Evolutionary conservation across 2,888 invertebrate species (phyloP), one percentile per base, ranked within the genome.

Genomic region (Drosophila acutilabella): DNA sequence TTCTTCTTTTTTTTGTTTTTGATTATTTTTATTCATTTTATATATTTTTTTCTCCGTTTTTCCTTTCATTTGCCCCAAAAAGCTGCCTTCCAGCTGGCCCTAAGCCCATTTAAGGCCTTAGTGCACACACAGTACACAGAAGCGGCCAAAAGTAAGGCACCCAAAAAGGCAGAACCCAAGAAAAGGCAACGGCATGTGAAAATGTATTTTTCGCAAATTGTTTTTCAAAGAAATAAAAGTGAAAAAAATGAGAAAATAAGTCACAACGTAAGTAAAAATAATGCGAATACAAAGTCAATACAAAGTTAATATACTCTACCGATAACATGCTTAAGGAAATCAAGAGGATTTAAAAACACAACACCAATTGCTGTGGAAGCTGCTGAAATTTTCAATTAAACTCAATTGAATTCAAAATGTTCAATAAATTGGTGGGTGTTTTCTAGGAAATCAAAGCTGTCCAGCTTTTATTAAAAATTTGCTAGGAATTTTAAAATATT

Each of bases 191-290:
- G 65, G 54, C 56, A 80, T 65, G 69, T 47, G 52, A 60, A 70
- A 81, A 68, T 70, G 74, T 79, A 70, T 68, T 52, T 71, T 67
- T 65, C 59, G 61, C 53, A 73, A 75, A 78, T 80, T 80, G 75
- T 71, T 73, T 81, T 66, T 47, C 18, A 23, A n/a, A 45, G 7
- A 45, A 13, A 45, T 23, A 45, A 7, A 45, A 8, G 23, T 23
- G 7, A 23, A 23, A 3, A 45, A 45, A n/a, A n/a, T 13, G n/a
- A 18, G 13, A 20, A 53, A 41, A 45, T 62, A 67, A 72, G 59
- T 54, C 42, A 47, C 44, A 62, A 58, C 44, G 36, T 51, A 38
- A 33, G 47, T 23, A 38, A 16, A 47, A 69, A 50, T 53, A 42
- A 57, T 44, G 66, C 33, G 40, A 14, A 11, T 16, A 13, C 41